Conservation (phyloP, 2,113 vertebrate species). For the Pyrgilauda ruficollis region DNA sequence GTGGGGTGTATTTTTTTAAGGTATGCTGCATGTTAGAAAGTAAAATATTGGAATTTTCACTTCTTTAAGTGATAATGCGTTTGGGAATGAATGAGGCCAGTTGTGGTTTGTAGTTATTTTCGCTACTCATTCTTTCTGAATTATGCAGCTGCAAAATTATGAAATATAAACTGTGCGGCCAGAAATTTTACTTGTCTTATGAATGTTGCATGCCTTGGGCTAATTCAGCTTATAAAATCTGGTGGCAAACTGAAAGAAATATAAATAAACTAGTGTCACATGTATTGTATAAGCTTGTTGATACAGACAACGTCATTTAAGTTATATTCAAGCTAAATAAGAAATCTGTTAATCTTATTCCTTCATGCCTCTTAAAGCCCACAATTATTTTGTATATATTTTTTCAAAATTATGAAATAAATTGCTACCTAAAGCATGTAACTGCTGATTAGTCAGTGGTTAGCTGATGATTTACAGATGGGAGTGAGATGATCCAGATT, state of each 20-base stretch:
- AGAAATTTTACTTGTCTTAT: not conserved
- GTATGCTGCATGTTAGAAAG: not conserved
- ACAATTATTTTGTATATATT: not conserved
- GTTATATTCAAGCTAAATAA: not conserved
- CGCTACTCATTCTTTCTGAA: not conserved
- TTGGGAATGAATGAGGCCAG: not conserved
- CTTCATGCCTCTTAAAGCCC: slow-evolving; percentile 2
- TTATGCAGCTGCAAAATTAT: not conserved
- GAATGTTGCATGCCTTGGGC: not conserved
- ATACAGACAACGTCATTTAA: not conserved
- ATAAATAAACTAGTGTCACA: not conserved
- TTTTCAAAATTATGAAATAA: slow-evolving; percentile 10
- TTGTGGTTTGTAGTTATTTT: not conserved
- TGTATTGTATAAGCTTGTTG: not conserved
- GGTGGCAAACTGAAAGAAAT: not conserved
- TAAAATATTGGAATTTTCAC: not conserved
- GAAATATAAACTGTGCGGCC: not conserved
- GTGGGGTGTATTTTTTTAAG: not conserved
- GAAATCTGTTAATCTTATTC: slow-evolving; percentile 32
- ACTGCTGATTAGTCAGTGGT: slow-evolving; percentile 51
- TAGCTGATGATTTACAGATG: slow-evolving; percentile 56
- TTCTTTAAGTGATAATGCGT: not conserved
- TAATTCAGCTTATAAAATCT: slow-evolving; percentile 16
- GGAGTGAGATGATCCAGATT: not conserved
- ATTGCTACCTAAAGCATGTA: slow-evolving; percentile 45